A percentile compares a stretch with the other conserved stretches of the same genome.
Evolutionary conservation across 2,113 vertebrate species (phyloP).

Genomic region (Tetraodon nigroviridis): DNA sequence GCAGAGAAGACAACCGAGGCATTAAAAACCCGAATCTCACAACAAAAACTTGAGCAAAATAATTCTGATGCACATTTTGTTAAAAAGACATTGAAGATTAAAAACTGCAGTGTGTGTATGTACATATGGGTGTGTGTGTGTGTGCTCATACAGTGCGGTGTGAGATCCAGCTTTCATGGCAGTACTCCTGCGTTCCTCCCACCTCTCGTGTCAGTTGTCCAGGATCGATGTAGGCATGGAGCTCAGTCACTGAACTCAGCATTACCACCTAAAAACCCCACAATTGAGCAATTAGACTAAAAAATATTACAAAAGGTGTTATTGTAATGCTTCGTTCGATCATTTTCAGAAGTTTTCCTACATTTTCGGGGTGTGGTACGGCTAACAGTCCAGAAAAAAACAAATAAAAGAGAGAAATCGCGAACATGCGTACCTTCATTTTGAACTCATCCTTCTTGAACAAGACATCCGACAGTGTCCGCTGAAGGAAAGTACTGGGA

Average conservation of each 20-base stretch:
- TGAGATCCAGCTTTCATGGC: constrained; percentile 90
- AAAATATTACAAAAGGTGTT: too few species aligned
- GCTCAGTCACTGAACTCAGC: constrained; percentile 95
- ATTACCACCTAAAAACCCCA: constrained; percentile 85
- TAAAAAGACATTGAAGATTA: too few species aligned
- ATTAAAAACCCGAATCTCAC: neutral
- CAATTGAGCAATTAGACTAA: neutral
- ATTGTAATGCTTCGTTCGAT: too few species aligned
- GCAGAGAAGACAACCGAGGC: neutral
- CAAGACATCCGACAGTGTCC: constrained; percentile 86
- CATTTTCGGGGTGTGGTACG: too few species aligned
- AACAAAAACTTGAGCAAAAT: neutral
- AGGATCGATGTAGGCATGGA: constrained; percentile 91
- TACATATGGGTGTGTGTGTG: neutral
- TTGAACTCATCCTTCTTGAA: constrained; percentile 97
- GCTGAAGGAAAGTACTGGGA: constrained; percentile 85
- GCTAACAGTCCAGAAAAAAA: too few species aligned
- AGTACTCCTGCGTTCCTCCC: constrained; percentile 92
- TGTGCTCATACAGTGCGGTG: constrained; percentile 82
- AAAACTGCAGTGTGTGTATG: neutral
- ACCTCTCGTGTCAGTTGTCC: constrained; percentile 91
- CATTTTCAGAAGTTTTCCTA: too few species aligned
- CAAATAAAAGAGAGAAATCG: too few species aligned
- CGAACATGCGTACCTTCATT: constrained; percentile 84
- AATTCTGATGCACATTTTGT: neutral